Base-by-base conservation (phyloP, 2,888 invertebrate species). In the Amiota communis region DNA sequence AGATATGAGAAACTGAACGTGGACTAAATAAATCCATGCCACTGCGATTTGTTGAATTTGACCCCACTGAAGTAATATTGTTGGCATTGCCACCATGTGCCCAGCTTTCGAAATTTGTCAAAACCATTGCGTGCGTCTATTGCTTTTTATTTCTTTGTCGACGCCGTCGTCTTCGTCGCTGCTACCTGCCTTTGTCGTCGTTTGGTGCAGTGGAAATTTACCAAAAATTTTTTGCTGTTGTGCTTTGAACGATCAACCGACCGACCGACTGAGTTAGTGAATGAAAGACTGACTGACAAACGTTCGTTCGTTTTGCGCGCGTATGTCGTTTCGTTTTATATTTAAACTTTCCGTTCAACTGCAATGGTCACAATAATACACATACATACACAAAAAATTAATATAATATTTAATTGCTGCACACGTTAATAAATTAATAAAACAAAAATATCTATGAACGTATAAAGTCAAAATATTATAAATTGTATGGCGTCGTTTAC, bases 101-200 rank as follows among this genome's bases (percentile, higher is more conserved):
- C 88, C 89, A 88, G 76, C 86, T 87, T 80, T 88, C 89, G 74
- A 87, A 86, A 83, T 87, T 88, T 36, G 88, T 89, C 75, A 88
- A 81, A 72, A 88, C 88, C 88, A 88, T 88, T 36, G 36, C 36
- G n/a, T n/a, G 36, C 36, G 36, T 36, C 36, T 36, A 36, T 36
- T 36, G 36, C 36, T 36, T 65, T 74, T 74, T 88, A 56, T 73
- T 36, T 59, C 46, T 63, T 72, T 23, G 48, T 69, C 47, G 15
- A 67, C 61, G 15, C 20, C 17, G n/a, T 72, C n/a, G 15, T 13
- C 51, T 23, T 48, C 23, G 15, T 46, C 20, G 65, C 15, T 68
- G 71, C 63, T 61, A 63, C 63, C 4, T 61, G 68, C 63, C 4
- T 48, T 65, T 36, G 48, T 15, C 48, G 12, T 11, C 12, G 8